Evolutionary conservation across 1,140 invertebrate genomes (phyloP), one percentile per base, ranked within the genome.

Genomic region (Drosophila quadrilineata): DNA sequence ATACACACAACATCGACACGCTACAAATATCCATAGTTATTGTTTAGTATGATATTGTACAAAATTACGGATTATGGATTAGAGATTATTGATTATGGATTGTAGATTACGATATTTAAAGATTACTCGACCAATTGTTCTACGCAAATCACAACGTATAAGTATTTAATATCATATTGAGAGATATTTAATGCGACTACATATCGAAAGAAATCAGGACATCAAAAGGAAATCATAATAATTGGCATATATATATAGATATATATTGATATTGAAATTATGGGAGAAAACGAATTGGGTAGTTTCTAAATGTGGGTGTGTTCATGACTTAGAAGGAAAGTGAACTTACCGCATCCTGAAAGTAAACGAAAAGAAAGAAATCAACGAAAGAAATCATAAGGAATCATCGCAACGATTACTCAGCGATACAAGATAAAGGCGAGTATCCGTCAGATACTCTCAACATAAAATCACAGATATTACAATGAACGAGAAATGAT

Each of bases 301-400:
- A 17, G 12, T 4, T 9, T 26, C 38, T n/a, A n/a, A n/a, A n/a
- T 6, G 26, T 17, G 12, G 28, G 38, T 10, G 17, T 6, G 26
- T 22, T 50, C 36, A 41, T 16, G 56, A 71, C 45, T 60, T 53
- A 65, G 46, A 43, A 59, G 33, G 66, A 53, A 58, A 72, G 62
- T 53, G 74, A 69, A 89, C 88, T 89, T 89, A 89, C 88, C 88
- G 88, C 88, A 88, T 89, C 88, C 88, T 89, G 88, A 77, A 89
- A 89, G 80, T 80, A 80, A 82, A 88, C 64, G 69, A 88, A 87
- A 82, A 87, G 63, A 84, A 88, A 87, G 66, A 71, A 86, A 84
- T 82, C 76, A 82, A 82, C 75, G 71, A 82, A 75, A 74, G 79
- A 86, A 88, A 84, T 77, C 64, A 87, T 70, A 84, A 71, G 59